These are phyloP conservation scores for Meiosimyza decipiens DNA, from an alignment of 2,888 invertebrate genomes.

Conservation along the genomic window DNA sequence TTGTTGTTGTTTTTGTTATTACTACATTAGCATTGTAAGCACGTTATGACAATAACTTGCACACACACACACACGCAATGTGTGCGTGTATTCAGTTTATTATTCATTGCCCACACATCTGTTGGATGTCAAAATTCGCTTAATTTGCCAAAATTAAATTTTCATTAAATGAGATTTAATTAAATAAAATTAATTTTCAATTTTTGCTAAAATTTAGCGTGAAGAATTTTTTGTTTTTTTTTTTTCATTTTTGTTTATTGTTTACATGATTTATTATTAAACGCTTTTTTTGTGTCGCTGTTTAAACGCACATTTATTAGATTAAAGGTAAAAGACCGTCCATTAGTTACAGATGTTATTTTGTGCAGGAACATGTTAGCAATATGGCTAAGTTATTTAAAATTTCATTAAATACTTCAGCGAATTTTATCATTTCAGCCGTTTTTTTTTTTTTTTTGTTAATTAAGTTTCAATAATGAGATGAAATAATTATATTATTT, in stretches of 20 bases:
- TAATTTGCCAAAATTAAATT: slow-evolving; percentile 23
- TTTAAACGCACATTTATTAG: slow-evolving; percentile 10
- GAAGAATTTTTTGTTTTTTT: neutral
- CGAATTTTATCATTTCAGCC: too few species aligned
- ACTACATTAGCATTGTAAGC: slow-evolving; percentile 19
- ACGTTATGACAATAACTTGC: neutral
- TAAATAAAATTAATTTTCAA: slow-evolving; percentile 23
- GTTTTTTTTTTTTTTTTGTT: too few species aligned
- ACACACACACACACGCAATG: neutral
- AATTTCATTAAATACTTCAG: neutral
- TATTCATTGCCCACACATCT: slow-evolving; percentile 2
- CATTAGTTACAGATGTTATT: neutral
- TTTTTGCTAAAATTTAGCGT: neutral
- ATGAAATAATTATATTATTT: too few species aligned
- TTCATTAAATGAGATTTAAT: slow-evolving; percentile 10
- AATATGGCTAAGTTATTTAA: neutral
- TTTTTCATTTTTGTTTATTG: neutral
- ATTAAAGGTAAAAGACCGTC: neutral
- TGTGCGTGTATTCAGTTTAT: neutral
- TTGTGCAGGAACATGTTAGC: neutral
- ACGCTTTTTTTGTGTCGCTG: too few species aligned
- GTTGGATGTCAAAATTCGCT: slow-evolving; percentile 17
- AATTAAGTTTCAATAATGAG: too few species aligned
- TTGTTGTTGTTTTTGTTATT: slow-evolving; percentile 20
- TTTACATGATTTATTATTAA: neutral